Conservation (phyloP, 2,113 vertebrate species). For the Origma solitaria region DNA sequence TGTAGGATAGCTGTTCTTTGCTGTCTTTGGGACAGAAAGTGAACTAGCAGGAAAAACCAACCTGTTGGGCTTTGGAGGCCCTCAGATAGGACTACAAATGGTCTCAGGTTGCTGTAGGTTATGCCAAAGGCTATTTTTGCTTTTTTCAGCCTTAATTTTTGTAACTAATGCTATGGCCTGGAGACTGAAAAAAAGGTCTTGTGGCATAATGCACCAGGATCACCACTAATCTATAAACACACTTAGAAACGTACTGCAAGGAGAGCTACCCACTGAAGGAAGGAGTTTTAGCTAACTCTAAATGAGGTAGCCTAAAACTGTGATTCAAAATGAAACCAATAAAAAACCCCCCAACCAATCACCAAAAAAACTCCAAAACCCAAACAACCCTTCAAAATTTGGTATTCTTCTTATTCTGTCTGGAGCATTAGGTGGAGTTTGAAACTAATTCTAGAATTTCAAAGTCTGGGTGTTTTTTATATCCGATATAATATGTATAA, state of each 20-base stretch:
- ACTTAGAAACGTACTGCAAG: neutral
- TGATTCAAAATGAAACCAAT: neutral
- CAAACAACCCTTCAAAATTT: neutral
- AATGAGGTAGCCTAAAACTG: neutral
- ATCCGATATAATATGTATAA: accelerated
- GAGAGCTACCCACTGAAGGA: neutral
- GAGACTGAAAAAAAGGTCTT: neutral
- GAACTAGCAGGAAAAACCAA: neutral
- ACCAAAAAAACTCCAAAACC: neutral
- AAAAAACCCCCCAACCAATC: neutral
- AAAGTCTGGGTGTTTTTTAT: neutral
- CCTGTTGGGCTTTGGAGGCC: neutral
- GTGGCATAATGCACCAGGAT: neutral
- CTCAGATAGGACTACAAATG: neutral
- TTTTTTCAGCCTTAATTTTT: neutral
- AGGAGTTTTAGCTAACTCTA: neutral
- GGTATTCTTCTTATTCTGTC: neutral
- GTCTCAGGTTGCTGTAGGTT: neutral
- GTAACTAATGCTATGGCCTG: neutral
- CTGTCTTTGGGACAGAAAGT: neutral
- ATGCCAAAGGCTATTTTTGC: neutral
- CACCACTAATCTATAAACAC: neutral
- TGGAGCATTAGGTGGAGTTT: neutral
- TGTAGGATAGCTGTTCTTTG: neutral
- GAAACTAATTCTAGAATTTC: neutral